Base-by-base conservation (phyloP, 2,888 invertebrate species). In the Volucella bombylans region DNA sequence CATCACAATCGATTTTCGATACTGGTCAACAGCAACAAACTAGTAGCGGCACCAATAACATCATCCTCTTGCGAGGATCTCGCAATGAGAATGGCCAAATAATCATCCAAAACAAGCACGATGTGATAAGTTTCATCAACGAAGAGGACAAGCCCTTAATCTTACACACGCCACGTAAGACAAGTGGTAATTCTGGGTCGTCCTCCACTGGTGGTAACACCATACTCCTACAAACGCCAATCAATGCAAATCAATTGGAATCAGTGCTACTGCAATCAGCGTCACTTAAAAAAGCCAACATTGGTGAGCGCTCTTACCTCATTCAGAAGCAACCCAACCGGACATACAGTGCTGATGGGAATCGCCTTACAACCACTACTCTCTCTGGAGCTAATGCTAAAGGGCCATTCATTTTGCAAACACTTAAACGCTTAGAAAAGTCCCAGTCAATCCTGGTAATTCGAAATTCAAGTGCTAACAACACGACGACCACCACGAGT, bases 1-100 rank as follows among this genome's bases (percentile, higher is more conserved):
- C 85, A 41, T 69, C 86, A 59, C 81, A 77, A 69, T 76, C 86
- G 55, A 82, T 82, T 39, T 86, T 78, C 79, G 82, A 88, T 82
- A 87, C 87, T 87, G 87, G 89, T 57, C 89, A 88, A 61, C 88
- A 88, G 38, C 87, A 88, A 18, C 88, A 88, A 64, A 39, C 65
- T 47, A 82, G 62, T 76, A 81, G 71, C 57, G 86, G 68, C 87
- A 88, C 87, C 83, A 89, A 89, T 76, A 92, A 92, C 87, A 91
- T 92, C 64, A 91, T 92, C 55, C 89, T 92, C 85, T 87, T 92
- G 88, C 92, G 92, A 74, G 92, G 92, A 72, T 90, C 92, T 71
- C 90, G 92, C 86, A 91, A 91, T 65, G 92, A 92, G 87, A 92
- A 92, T 88, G 92, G 92, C 69, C 92, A 92, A 89, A 92, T 92